Percentiles rank a stretch among this genome's conserved stretches.
Evolutionary conservation across 2,888 invertebrate species (phyloP).

Genomic region (Eutolmus rufibarbis): DNA sequence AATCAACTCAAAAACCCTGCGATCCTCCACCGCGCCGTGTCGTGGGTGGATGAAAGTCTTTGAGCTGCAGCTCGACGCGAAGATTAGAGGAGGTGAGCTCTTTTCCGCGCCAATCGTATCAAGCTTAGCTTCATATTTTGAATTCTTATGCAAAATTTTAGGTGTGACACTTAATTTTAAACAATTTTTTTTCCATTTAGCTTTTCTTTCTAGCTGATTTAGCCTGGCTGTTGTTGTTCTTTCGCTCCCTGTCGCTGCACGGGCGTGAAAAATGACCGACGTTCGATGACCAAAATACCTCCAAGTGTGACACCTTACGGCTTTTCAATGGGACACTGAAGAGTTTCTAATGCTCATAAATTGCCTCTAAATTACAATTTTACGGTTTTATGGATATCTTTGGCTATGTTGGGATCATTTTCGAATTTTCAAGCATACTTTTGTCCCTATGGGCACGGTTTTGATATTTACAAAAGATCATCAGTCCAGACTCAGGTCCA

Average conservation of each 20-base stretch:
- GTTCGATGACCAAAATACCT: background rate
- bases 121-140: conserved; percentile 20
- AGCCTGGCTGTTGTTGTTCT: background rate
- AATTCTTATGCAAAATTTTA: conserved; percentile 40
- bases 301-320: conserved; percentile 12
- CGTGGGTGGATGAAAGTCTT: conserved; percentile 8
- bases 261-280: conserved; percentile 11
- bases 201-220: background rate
- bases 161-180: conserved; percentile 38
- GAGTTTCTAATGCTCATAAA: conserved; percentile 33
- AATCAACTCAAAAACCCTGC: background rate
- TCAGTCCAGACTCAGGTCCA: background rate
- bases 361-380: conserved; percentile 26
- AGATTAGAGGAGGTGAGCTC: background rate
- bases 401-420: background rate
- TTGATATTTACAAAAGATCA: background rate
- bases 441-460: background rate
- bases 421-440: background rate
- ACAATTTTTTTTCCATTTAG: background rate
- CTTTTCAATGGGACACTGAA: conserved; percentile 4
- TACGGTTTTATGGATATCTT: conserved; percentile 16
- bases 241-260: background rate
- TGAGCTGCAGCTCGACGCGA: background rate
- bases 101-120: background rate
- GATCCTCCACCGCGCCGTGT: background rate